A percentile compares a stretch with the other conserved stretches of the same genome.
These are phyloP conservation scores for Strigops habroptila DNA, from an alignment of 2,113 vertebrate genomes.

Conservation along the genomic window DNA sequence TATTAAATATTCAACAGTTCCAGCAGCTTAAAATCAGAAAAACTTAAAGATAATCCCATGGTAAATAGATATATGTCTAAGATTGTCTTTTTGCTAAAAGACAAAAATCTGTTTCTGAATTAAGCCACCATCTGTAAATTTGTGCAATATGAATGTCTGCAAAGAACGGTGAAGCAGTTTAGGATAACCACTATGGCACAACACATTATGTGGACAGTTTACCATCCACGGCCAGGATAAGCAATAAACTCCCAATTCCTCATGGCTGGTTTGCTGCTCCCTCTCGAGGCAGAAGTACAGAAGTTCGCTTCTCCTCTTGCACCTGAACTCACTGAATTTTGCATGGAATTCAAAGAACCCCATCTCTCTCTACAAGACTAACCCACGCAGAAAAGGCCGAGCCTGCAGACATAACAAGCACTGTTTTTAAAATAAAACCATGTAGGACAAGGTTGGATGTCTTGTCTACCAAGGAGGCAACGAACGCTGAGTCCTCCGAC, in stretches of 20 bases:
- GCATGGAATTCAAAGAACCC: neutral
- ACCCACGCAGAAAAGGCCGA: accelerated
- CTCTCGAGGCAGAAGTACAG: slow-evolving; percentile 9
- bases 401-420: neutral
- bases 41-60: neutral
- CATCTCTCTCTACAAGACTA: neutral
- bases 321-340: neutral
- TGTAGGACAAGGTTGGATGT: neutral
- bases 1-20: neutral
- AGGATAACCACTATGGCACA: neutral
- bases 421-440: neutral
- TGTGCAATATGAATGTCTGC: neutral
- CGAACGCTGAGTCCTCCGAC: accelerated
- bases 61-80: neutral
- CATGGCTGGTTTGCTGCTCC: slow-evolving; percentile 5
- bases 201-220: neutral
- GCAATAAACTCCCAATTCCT: neutral
- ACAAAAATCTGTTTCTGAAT: neutral
- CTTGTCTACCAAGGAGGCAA: neutral
- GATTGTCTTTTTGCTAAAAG: neutral
- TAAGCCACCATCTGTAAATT: neutral
- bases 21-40: neutral
- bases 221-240: neutral
- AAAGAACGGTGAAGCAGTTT: neutral
- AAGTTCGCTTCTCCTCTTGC: neutral